These are phyloP conservation scores for Crenuchus spilurus DNA, from an alignment of 2,797 vertebrate genomes.

Conservation along the genomic window DNA sequence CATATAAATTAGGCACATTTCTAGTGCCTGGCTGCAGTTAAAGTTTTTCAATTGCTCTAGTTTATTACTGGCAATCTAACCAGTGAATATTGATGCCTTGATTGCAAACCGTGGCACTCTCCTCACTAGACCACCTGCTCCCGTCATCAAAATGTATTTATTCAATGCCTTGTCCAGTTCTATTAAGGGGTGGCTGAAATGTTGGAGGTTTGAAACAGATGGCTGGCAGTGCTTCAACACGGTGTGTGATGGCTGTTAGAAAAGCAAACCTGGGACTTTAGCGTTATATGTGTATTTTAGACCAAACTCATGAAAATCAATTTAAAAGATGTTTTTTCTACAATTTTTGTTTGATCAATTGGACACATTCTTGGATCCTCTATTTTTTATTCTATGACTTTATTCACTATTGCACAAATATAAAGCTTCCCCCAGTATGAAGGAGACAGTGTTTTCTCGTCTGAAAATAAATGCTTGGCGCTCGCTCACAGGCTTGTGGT, in stretches of 20 bases:
- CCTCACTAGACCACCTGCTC: conserved; percentile 31
- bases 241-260: neutral
- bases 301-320: no score
- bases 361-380: neutral
- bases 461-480: neutral
- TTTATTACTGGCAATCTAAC: neutral
- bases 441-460: neutral
- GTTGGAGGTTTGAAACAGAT: conserved; percentile 27
- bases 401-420: conserved; percentile 1
- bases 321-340: no score
- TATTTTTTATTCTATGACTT: neutral
- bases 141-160: conserved; percentile 46
- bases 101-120: conserved; percentile 7
- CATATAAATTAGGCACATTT: neutral
- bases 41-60: neutral
- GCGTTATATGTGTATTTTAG: no score
- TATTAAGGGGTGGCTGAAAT: conserved; percentile 12
- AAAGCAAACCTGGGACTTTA: neutral
- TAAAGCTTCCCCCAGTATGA: neutral
- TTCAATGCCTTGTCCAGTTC: conserved; percentile 34
- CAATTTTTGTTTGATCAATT: neutral
- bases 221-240: conserved; percentile 10
- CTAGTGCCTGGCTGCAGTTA: neutral
- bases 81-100: conserved; percentile 24
- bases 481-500: neutral